Base-by-base conservation (phyloP, 2,797 vertebrate species). In the Lacerta bilineata region DNA sequence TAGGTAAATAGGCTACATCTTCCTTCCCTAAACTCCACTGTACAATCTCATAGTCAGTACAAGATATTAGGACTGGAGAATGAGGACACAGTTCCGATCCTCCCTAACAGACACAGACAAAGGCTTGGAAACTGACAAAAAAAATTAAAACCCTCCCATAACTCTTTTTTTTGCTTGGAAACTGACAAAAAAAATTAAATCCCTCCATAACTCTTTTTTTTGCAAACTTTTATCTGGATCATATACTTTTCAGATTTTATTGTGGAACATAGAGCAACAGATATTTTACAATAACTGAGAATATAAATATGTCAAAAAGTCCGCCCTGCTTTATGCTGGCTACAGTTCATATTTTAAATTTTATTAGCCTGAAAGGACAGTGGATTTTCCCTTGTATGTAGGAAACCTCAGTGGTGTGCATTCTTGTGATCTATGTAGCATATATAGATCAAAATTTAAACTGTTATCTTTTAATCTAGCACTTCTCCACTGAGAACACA, bases 391-490 rank as follows among this genome's bases (percentile, higher is more conserved):
- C 75, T 88, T 39, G 66, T 80, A 69, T 69, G 71, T 23, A 87
- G 1, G 1, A 61, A 72, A 2, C 4, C 50, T 93, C 72, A 6
- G 64, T 69, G 76, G 39, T 25, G 3, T 64, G 33, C 83, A 64
- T 4, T 81, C 39, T 55, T 90, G 88, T 90, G 76, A 90, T 91
- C 80, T 84, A 87, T 64, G 17, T 25, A 59, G 15, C 64, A 74
- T n/a, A 23, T 68, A 39, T 3, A 50, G 39, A 75, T 89, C 86
- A 85, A 69, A 25, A 80, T 78, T 50, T 64, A 10, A 89, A 80
- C 2, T 18, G 75, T 68, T 91, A 18, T 86, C 87, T 92, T 90
- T 94, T 91, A 88, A 86, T 90, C 80, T 89, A 88, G 84, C 69
- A 92, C 74, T 10, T 87, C 64, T 87, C 94, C 71, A 79, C 6